A percentile compares a stretch with the other conserved stretches of the same genome.
phyloP scores from a whole-genome alignment of 2,797 vertebrate species.

The Brotula barbata region DNA sequence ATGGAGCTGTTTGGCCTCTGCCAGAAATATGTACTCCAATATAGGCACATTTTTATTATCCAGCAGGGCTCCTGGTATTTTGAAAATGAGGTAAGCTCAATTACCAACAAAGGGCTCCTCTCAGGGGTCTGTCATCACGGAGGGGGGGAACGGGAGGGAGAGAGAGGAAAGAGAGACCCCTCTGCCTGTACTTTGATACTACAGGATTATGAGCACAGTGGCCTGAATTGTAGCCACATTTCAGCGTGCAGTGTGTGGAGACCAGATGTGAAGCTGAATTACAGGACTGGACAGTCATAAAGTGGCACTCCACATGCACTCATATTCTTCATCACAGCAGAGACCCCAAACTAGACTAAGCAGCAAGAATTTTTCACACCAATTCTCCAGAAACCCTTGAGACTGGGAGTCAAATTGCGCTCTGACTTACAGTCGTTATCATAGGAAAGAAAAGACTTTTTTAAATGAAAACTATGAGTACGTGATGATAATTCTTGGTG shows the following conservation, averaged over 20 bases:
- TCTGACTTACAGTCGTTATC: too few species aligned
- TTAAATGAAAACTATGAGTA: too few species aligned
- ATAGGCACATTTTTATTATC: slow-evolving; percentile 69
- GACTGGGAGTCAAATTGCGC: too few species aligned
- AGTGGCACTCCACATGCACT: background rate
- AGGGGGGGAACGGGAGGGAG: slow-evolving; percentile 57
- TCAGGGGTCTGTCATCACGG: slow-evolving; percentile 73
- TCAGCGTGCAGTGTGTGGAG: slow-evolving; percentile 34
- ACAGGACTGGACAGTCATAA: slow-evolving; percentile 25
- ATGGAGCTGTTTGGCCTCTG: slow-evolving; percentile 51
- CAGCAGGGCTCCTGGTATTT: slow-evolving; percentile 67
- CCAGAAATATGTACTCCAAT: slow-evolving; percentile 59
- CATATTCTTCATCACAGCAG: slow-evolving; percentile 9
- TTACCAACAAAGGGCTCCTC: slow-evolving; percentile 77
- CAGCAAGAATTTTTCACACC: slow-evolving; percentile 23
- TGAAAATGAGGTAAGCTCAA: slow-evolving; percentile 73
- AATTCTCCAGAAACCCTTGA: background rate
- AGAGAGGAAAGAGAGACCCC: slow-evolving; percentile 64
- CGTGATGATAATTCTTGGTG: too few species aligned
- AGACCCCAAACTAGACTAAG: slow-evolving; percentile 15
- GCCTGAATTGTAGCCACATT: slow-evolving; percentile 57
- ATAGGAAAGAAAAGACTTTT: too few species aligned
- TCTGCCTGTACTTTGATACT: slow-evolving; percentile 58
- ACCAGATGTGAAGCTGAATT: slow-evolving; percentile 50
- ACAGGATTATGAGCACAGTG: slow-evolving; percentile 57